Evolutionary conservation across 2,113 vertebrate genomes (phyloP).

Genomic region (Megaceryle maxima): DNA sequence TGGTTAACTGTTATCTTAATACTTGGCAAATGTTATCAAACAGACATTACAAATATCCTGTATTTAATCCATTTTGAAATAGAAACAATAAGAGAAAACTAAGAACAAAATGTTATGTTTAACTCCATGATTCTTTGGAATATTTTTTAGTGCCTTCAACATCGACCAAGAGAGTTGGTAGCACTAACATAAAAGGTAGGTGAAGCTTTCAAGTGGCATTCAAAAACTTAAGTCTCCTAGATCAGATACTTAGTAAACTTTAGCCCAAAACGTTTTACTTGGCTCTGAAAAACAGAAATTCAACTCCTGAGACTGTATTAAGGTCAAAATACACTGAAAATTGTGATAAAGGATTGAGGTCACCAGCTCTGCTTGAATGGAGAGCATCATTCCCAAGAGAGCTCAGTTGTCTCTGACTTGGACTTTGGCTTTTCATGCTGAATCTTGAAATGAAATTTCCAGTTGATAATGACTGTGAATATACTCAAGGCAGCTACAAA

Average conservation of each 20-base stretch:
- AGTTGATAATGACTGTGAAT: neutral
- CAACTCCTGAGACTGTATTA: neutral
- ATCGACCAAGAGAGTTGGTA: neutral
- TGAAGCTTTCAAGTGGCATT: neutral
- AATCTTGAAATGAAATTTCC: neutral
- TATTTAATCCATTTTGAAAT: neutral
- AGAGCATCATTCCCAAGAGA: neutral
- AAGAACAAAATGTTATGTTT: neutral
- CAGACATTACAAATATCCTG: neutral
- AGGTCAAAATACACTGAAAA: neutral
- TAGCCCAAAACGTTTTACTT: neutral
- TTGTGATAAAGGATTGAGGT: neutral
- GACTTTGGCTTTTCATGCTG: neutral
- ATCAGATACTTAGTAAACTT: neutral
- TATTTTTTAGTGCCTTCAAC: neutral
- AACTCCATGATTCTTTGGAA: neutral
- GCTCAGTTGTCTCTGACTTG: neutral
- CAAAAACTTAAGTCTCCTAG: neutral
- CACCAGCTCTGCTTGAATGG: neutral
- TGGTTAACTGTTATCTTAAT: neutral
- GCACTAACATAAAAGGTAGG: neutral
- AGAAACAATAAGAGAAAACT: neutral
- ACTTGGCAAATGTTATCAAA: neutral
- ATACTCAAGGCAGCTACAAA: neutral
- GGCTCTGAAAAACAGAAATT: neutral